Evolutionary conservation across 2,797 vertebrate genomes (phyloP).

Genomic region (Phoxinus dragarum): DNA sequence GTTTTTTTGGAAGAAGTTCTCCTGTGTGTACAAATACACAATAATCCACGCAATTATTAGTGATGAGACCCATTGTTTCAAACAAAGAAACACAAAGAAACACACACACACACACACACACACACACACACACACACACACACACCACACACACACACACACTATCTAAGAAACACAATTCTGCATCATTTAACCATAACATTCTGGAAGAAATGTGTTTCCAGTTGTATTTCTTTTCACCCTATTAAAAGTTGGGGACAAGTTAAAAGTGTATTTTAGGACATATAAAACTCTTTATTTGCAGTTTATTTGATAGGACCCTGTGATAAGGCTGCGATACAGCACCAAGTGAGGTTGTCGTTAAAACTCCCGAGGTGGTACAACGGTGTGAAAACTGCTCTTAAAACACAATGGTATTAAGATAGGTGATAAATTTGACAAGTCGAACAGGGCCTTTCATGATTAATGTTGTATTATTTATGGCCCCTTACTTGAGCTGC

Average conservation of each 20-base stretch:
- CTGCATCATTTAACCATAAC: neutral
- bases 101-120: too few species aligned
- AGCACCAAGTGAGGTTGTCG: slow-evolving; percentile 17
- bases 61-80: neutral
- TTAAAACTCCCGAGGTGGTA: slow-evolving; percentile 58
- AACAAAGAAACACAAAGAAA: neutral
- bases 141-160: neutral
- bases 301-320: slow-evolving; percentile 40
- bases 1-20: neutral
- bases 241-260: slow-evolving; percentile 33
- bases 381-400: slow-evolving; percentile 66
- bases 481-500: slow-evolving; percentile 67
- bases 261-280: slow-evolving; percentile 47
- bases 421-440: slow-evolving; percentile 80
- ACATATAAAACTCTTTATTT: slow-evolving; percentile 45
- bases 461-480: slow-evolving; percentile 81
- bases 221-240: neutral
- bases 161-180: neutral
- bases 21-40: neutral
- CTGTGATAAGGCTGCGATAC: slow-evolving; percentile 16
- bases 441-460: slow-evolving; percentile 65
- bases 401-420: slow-evolving; percentile 80
- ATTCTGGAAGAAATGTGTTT: neutral
- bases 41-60: neutral
- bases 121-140: neutral